Conservation (phyloP, 2,888 invertebrate species). For the Lepidochrysops patricia region DNA sequence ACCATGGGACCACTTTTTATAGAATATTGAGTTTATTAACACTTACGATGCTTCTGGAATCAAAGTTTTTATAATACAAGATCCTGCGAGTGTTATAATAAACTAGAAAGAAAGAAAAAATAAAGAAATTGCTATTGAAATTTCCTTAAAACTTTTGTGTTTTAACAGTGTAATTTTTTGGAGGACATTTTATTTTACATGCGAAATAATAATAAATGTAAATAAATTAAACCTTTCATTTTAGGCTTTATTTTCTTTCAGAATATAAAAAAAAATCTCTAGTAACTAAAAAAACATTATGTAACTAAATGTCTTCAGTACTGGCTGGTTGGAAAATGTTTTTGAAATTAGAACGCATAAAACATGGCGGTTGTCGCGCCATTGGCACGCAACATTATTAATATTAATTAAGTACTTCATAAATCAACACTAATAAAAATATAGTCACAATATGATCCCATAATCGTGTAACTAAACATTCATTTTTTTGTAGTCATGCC, state of each 20-base stretch:
- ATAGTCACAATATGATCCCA: background rate
- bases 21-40: background rate
- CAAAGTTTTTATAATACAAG: no score
- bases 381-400: conserved; percentile 6
- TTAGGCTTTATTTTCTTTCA: background rate
- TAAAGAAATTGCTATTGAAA: background rate
- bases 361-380: background rate
- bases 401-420: conserved; percentile 9
- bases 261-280: no score
- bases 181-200: no score
- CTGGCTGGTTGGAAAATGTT: background rate
- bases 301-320: background rate
- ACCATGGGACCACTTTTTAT: background rate
- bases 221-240: background rate
- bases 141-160: no score
- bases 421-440: background rate
- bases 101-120: background rate
- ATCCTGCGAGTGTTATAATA: no score
- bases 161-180: no score
- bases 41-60: background rate
- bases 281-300: background rate
- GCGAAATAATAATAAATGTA: no score
- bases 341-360: conserved; percentile 6
- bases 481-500: background rate
- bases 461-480: background rate